A percentile compares a stretch with the other conserved stretches of the same genome.
Conservation (phyloP, 2,113 vertebrate genomes). For the Tautogolabrus adspersus region DNA sequence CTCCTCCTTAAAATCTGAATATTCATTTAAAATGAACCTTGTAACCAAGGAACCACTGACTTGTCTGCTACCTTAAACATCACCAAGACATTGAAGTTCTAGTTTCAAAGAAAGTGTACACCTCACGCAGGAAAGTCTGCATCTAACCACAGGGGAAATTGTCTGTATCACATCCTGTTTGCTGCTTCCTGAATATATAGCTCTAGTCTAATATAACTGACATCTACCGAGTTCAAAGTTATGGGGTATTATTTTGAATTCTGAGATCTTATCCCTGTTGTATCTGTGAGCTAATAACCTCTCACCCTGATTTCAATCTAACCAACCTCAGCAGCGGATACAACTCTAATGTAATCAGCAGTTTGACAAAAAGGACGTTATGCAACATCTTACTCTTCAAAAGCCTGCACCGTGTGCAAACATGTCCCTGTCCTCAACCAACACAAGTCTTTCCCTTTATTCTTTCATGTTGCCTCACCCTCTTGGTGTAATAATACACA, state of each 20-base stretch:
- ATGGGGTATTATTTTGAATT: not conserved
- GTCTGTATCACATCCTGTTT: constrained; percentile 53
- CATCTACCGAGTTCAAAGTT: not conserved
- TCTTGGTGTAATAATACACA: constrained; percentile 37
- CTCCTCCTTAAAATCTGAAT: not conserved
- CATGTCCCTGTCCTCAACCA: not conserved
- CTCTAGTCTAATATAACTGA: not conserved
- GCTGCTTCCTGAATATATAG: constrained; percentile 13
- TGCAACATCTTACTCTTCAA: constrained; percentile 17
- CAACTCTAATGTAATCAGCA: constrained; percentile 25
- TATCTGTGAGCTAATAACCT: constrained; percentile 39
- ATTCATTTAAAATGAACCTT: not conserved
- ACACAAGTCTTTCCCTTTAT: not conserved
- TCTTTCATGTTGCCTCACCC: not conserved
- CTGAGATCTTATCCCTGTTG: constrained; percentile 10
- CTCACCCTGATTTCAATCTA: constrained; percentile 14
- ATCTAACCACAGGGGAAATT: constrained; percentile 37
- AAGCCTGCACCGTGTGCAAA: constrained; percentile 28
- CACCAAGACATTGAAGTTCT: not conserved
- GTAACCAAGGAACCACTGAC: not conserved
- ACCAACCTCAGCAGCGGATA: not conserved
- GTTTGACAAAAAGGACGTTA: constrained; percentile 32
- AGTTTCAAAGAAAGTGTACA: not conserved
- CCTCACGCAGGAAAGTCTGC: not conserved
- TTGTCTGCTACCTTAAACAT: not conserved